Evolutionary conservation across 2,113 vertebrate species (phyloP).

Genomic region (Bubo bubo): DNA sequence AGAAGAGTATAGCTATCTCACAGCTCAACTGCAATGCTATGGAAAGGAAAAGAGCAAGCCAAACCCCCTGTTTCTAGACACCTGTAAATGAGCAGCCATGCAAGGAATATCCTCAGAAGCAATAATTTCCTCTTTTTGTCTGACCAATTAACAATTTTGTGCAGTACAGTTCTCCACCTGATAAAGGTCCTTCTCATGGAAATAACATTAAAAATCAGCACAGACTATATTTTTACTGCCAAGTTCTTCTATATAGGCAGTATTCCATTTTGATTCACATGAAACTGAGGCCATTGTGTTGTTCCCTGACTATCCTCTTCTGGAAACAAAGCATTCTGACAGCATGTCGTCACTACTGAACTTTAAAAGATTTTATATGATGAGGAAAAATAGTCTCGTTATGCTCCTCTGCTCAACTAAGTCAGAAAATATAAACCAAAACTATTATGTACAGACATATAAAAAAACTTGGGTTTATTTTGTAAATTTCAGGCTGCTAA

Average conservation of each 20-base stretch:
- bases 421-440: background rate
- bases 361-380: background rate
- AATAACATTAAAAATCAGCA: background rate
- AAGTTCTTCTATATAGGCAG: background rate
- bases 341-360: background rate
- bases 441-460: background rate
- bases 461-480: background rate
- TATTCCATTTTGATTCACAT: constrained; percentile 19
- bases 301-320: background rate
- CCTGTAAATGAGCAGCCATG: background rate
- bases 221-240: background rate
- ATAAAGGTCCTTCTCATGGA: background rate
- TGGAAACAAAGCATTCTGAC: constrained; percentile 2
- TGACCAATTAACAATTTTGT: background rate
- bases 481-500: background rate
- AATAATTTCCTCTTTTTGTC: background rate
- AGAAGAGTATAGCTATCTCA: background rate
- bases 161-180: background rate
- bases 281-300: background rate
- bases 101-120: background rate
- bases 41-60: background rate
- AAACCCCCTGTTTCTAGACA: background rate
- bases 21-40: background rate
- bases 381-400: background rate
- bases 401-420: background rate